phyloP scores from a whole-genome alignment of 1,140 invertebrate species.

The Brachionus rubens region DNA sequence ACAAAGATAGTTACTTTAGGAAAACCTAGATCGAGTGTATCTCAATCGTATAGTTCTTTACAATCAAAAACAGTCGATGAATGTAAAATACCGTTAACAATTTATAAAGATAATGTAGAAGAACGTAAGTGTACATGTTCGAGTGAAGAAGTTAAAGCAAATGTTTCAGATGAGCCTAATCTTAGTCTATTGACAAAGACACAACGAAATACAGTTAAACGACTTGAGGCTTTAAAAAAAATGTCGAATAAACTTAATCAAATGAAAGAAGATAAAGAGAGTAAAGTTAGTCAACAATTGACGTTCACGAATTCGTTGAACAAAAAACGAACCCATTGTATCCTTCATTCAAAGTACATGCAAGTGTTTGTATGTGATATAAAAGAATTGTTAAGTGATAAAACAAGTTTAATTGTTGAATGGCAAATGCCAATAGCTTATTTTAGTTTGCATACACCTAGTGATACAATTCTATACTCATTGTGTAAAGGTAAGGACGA shows the following conservation, averaged over 20 bases:
- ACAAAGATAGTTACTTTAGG: conserved; percentile 30
- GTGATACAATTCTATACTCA: conserved; percentile 83
- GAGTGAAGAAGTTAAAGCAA: neutral
- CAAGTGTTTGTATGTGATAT: conserved; percentile 83
- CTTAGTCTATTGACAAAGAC: conserved; percentile 65
- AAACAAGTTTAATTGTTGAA: conserved; percentile 62
- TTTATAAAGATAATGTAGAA: neutral
- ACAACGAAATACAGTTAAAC: conserved; percentile 63
- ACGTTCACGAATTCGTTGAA: conserved; percentile 47
- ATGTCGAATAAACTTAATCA: conserved; percentile 47
- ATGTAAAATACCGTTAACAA: neutral
- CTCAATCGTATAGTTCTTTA: conserved; percentile 46
- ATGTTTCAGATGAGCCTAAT: conserved; percentile 60
- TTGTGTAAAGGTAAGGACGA: conserved; percentile 82
- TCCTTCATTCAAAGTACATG: conserved; percentile 64
- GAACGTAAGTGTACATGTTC: conserved; percentile 20
- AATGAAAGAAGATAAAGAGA: conserved; percentile 44
- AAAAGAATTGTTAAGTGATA: conserved; percentile 64
- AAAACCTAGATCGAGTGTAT: neutral
- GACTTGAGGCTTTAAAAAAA: conserved; percentile 50
- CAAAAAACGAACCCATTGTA: conserved; percentile 47
- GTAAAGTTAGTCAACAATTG: neutral
- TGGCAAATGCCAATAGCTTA: conserved; percentile 71
- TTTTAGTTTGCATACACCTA: conserved; percentile 65
- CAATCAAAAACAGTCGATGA: neutral